Percentiles rank a stretch among this genome's conserved stretches.
These are phyloP conservation scores for Tetranychus truncatus DNA, from an alignment of 2,888 invertebrate species.

Conservation along the genomic window DNA sequence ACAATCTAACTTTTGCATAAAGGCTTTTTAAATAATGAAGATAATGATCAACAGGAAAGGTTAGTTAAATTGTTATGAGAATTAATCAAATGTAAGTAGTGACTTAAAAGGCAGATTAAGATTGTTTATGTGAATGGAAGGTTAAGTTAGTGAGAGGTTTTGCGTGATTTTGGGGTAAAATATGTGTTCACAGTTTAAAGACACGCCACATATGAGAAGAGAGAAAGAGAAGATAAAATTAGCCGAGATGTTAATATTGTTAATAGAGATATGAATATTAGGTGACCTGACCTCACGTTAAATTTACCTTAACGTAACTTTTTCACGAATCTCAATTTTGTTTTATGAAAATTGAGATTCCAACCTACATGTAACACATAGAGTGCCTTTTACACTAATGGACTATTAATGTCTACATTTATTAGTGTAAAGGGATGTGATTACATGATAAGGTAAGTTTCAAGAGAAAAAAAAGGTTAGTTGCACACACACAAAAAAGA, in stretches of 20 bases:
- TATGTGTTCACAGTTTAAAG: not conserved
- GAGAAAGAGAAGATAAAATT: not conserved
- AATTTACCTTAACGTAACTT: not conserved
- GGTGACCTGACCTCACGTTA: not conserved
- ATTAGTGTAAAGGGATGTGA: not conserved
- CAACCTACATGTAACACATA: not conserved
- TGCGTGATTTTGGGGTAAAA: not conserved
- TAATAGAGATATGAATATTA: slow-evolving; percentile 1
- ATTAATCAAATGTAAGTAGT: not conserved
- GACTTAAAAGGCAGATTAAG: not conserved
- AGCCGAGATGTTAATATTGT: not conserved
- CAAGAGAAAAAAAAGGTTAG: no score
- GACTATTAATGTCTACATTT: not conserved
- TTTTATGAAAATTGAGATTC: not conserved
- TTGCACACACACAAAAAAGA: no score
- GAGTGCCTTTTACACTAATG: not conserved
- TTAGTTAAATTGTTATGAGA: no score
- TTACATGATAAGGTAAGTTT: no score
- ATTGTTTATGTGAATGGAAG: not conserved
- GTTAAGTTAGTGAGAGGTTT: not conserved
- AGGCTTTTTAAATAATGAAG: no score
- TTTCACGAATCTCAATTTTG: not conserved
- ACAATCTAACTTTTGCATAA: no score
- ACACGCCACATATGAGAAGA: not conserved
- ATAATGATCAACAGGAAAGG: no score